Percentiles rank a stretch among this genome's conserved stretches.
These are phyloP conservation scores for Drosophila meridiana DNA, from an alignment of 2,888 invertebrate species.

Conservation along the genomic window DNA sequence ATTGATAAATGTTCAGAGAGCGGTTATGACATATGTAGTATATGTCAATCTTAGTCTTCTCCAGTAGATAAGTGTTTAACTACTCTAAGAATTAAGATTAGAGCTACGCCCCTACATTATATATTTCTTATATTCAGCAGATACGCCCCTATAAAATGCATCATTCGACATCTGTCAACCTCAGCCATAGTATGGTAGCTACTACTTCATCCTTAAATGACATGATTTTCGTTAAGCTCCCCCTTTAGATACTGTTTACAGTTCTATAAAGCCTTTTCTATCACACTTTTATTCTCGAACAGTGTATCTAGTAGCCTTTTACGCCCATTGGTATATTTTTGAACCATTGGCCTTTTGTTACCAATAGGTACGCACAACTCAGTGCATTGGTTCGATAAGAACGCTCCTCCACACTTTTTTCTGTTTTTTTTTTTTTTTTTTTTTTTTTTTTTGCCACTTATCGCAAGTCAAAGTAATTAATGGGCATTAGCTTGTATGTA, in stretches of 20 bases:
- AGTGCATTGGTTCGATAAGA: constrained; percentile 48
- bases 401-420: constrained; percentile 3
- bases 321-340: constrained; percentile 1
- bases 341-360: constrained; percentile 11
- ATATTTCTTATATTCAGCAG: neutral
- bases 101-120: neutral
- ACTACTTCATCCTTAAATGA: neutral
- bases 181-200: neutral
- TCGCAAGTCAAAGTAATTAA: constrained; percentile 48
- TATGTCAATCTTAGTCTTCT: neutral
- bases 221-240: neutral
- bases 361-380: constrained; percentile 18
- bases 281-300: neutral
- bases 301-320: neutral
- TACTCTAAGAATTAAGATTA: neutral
- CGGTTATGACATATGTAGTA: too few species aligned
- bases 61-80: neutral
- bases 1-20: too few species aligned
- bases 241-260: neutral
- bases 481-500: constrained; percentile 34
- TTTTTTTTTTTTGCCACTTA: constrained; percentile 37
- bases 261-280: neutral
- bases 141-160: constrained; percentile 1
- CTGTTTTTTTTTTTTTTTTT: constrained; percentile 5
- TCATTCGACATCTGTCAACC: neutral